Percentiles rank a stretch among this genome's conserved stretches.
These are phyloP conservation scores for Thamnophis sirtalis DNA, from an alignment of 2,113 vertebrate species.

Conservation along the genomic window DNA sequence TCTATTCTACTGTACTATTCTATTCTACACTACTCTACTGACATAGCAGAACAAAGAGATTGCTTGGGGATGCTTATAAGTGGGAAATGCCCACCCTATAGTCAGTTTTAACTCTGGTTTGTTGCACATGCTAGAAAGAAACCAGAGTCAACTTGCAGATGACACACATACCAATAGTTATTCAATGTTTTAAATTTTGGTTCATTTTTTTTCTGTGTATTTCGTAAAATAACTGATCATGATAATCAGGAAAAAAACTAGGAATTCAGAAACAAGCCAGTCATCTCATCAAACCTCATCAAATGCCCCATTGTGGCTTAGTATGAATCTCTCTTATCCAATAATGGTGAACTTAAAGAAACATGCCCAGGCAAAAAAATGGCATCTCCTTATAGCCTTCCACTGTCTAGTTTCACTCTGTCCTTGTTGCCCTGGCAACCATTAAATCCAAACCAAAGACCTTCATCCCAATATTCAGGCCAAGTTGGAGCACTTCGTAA, in stretches of 20 bases:
- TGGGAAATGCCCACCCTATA: background rate
- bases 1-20: too few relatives aligned
- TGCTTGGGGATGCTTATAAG: background rate
- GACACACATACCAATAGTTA: background rate
- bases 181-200: background rate
- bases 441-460: background rate
- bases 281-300: background rate
- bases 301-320: background rate
- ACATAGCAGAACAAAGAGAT: background rate
- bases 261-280: background rate
- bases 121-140: background rate
- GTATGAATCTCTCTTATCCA: background rate
- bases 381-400: background rate
- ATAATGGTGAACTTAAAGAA: background rate
- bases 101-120: background rate
- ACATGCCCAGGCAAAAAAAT: background rate
- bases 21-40: too few relatives aligned
- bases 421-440: constrained; percentile 6
- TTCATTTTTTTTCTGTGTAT: background rate
- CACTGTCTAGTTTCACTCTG: background rate
- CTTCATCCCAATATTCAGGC: background rate
- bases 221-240: background rate
- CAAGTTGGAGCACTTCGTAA: background rate
- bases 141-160: background rate
- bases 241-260: background rate